Percentiles rank a stretch among this genome's conserved stretches.
Conservation (phyloP, 2,797 vertebrate species). For the Anabacerthia variegaticeps region DNA sequence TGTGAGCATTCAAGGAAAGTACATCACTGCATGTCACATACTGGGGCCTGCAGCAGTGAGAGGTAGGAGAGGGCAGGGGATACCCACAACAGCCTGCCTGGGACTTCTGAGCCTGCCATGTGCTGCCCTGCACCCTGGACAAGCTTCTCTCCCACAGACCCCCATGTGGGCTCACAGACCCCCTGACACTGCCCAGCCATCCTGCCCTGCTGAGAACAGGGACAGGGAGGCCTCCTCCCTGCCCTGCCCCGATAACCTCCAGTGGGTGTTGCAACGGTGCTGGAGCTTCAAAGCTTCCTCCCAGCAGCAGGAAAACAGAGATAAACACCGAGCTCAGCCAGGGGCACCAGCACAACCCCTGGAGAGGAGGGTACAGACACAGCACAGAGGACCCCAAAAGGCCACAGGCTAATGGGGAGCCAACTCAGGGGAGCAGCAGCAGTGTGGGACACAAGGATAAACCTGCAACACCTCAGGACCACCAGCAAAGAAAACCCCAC, state of each 20-base stretch:
- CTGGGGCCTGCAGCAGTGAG: background rate
- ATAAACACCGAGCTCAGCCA: background rate
- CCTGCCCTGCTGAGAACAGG: background rate
- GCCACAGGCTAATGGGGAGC: background rate
- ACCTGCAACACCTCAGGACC: background rate
- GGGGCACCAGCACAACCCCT: background rate
- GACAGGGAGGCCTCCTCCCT: background rate
- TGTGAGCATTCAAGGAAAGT: background rate
- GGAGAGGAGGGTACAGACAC: accelerated
- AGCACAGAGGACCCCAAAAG: background rate
- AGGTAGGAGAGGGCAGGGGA: background rate
- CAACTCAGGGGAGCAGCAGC: background rate
- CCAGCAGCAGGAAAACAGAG: background rate
- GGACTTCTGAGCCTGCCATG: background rate
- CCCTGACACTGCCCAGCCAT: background rate
- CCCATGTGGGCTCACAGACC: background rate
- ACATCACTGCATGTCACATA: accelerated
- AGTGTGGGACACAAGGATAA: accelerated
- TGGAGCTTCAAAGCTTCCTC: background rate
- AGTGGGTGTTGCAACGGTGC: background rate
- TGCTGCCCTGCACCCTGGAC: accelerated
- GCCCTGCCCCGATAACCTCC: background rate
- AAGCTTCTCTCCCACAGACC: background rate
- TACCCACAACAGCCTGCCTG: accelerated
- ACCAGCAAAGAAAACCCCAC: background rate